phyloP scores from a whole-genome alignment of 2,113 vertebrate species.

The Campylomormyrus numenius region DNA sequence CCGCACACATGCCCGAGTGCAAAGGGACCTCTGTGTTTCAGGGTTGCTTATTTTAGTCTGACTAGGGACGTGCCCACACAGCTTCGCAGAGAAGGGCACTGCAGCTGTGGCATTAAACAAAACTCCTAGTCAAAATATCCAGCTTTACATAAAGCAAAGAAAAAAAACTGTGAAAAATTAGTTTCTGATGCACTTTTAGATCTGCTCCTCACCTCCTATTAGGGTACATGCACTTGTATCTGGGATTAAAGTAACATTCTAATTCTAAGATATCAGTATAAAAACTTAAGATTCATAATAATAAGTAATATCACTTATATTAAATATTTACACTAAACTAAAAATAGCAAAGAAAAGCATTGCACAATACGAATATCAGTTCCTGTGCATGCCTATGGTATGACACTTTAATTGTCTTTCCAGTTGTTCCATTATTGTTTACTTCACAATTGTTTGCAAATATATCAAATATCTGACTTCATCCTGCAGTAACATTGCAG shows the following conservation, averaged over 20 bases:
- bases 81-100: background rate
- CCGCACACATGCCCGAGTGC: background rate
- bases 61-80: background rate
- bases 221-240: background rate
- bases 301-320: background rate
- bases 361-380: background rate
- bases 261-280: background rate
- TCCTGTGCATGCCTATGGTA: background rate
- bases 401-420: background rate
- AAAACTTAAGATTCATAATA: background rate
- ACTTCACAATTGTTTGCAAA: background rate
- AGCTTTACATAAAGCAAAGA: background rate
- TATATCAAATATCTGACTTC: background rate
- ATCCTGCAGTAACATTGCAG: background rate
- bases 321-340: background rate
- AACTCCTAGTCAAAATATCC: background rate
- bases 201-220: background rate
- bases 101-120: background rate
- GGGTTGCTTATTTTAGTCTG: background rate
- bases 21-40: background rate
- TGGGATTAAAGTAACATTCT: background rate
- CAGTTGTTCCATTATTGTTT: background rate
- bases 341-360: background rate
- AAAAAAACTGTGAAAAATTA: background rate
- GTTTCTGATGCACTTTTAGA: background rate